A percentile compares a stretch with the other conserved stretches of the same genome.
These are phyloP conservation scores for Lutraria lutraria DNA, from an alignment of 2,888 invertebrate genomes.

Conservation along the genomic window DNA sequence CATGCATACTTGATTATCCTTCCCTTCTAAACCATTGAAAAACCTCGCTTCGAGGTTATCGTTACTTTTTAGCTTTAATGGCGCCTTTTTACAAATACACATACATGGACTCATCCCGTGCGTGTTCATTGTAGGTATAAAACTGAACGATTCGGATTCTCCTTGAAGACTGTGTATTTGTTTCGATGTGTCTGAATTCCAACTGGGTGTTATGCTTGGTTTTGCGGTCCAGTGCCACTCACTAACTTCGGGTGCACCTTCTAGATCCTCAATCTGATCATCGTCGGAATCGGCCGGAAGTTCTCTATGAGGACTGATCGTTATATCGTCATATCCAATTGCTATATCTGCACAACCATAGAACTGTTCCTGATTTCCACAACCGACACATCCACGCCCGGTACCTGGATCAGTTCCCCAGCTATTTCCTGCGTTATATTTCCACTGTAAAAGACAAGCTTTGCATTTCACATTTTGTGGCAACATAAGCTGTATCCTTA, in stretches of 20 bases:
- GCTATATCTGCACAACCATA: conserved; percentile 83
- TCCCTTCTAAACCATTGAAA: conserved; percentile 63
- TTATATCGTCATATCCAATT: conserved; percentile 77
- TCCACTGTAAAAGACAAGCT: conserved; percentile 82
- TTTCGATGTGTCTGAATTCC: conserved; percentile 43
- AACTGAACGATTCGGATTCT: conserved; percentile 54
- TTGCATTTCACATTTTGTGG: conserved; percentile 75
- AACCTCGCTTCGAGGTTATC: conserved; percentile 60
- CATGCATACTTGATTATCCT: conserved; percentile 71
- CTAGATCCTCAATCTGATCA: conserved; percentile 40
- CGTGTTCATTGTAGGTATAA: conserved; percentile 64
- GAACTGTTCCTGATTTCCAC: conserved; percentile 82
- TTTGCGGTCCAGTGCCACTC: conserved; percentile 50
- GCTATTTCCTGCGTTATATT: conserved; percentile 82
- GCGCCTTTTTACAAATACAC: conserved; percentile 69
- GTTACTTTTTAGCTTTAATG: conserved; percentile 56
- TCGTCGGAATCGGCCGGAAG: conserved; percentile 67
- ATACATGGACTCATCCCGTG: conserved; percentile 68
- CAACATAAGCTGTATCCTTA: conserved; percentile 73
- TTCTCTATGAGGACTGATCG: conserved; percentile 58
- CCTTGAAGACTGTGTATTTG: conserved; percentile 37
- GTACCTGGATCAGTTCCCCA: conserved; percentile 77
- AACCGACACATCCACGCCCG: conserved; percentile 77
- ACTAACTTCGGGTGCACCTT: conserved; percentile 37
- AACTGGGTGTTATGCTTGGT: conserved; percentile 35